phyloP scores from a whole-genome alignment of 2,113 vertebrate species.

The Chloropsis hardwickii region DNA sequence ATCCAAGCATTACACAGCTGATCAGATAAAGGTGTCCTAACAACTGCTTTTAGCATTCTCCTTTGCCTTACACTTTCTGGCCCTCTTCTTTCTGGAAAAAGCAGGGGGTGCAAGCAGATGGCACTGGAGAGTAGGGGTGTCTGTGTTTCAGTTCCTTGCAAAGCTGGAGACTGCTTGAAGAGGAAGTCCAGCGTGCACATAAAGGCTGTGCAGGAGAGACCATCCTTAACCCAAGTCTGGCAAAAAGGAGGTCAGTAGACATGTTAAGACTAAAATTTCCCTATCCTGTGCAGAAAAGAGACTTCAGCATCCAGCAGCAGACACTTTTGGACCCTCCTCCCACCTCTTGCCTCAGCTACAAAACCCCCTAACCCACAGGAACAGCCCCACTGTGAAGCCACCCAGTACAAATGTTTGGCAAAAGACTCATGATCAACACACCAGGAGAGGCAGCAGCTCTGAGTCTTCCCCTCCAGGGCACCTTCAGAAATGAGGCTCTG shows the following conservation, averaged over 20 bases:
- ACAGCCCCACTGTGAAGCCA: neutral
- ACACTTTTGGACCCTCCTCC: neutral
- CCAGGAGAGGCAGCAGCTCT: neutral
- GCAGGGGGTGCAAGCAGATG: neutral
- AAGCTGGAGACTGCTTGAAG: neutral
- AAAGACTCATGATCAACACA: neutral
- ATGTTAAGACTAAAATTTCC: neutral
- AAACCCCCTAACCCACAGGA: neutral
- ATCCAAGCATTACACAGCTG: neutral
- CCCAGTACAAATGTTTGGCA: neutral
- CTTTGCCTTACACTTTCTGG: neutral
- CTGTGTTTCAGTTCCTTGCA: neutral
- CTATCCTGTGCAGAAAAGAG: neutral
- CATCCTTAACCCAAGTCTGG: neutral
- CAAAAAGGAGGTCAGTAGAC: fast-evolving
- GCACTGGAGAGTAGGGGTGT: neutral
- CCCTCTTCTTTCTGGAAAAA: neutral
- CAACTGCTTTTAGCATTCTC: neutral
- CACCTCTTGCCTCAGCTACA: neutral
- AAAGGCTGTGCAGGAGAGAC: neutral
- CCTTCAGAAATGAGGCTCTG: neutral
- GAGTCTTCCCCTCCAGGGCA: neutral
- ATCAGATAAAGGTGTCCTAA: neutral
- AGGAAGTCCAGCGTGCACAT: neutral
- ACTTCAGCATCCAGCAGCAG: neutral